A percentile compares a stretch with the other conserved stretches of the same genome.
Conservation (phyloP, 2,113 vertebrate species). For the Rostratula benghalensis region DNA sequence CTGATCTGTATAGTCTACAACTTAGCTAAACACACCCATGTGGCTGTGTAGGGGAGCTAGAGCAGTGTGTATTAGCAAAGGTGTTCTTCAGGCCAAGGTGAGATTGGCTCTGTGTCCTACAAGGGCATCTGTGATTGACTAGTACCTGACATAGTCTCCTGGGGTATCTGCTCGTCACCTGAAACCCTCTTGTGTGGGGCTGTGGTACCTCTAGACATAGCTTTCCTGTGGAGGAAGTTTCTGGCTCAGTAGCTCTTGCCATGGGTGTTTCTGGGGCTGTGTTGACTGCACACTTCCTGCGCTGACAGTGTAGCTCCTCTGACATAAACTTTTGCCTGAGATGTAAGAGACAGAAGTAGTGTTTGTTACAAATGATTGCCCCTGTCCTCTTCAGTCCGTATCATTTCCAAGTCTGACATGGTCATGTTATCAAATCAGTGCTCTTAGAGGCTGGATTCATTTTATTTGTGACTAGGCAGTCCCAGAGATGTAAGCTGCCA, state of each 20-base stretch:
- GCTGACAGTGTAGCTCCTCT: not conserved
- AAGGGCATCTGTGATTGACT: not conserved
- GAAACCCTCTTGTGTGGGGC: not conserved
- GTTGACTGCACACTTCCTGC: not conserved
- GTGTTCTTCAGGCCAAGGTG: fast-evolving
- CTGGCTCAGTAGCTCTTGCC: not conserved
- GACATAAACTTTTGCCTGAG: not conserved
- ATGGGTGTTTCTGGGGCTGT: not conserved
- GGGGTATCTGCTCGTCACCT: not conserved
- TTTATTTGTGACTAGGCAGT: constrained; percentile 48
- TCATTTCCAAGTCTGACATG: not conserved
- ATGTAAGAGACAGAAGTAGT: not conserved
- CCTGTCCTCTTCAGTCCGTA: not conserved
- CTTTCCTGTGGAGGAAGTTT: not conserved
- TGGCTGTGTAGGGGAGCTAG: not conserved
- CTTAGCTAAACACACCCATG: fast-evolving
- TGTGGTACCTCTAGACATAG: not conserved
- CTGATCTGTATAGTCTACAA: not conserved
- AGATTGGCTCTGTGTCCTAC: not conserved
- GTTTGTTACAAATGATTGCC: not conserved
- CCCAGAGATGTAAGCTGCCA: constrained; percentile 11
- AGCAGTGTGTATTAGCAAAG: not conserved
- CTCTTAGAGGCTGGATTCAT: constrained; percentile 33
- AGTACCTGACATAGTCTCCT: not conserved
- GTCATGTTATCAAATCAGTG: not conserved